Percentiles rank a stretch among this genome's conserved stretches.
These are phyloP conservation scores for Melanotaenia nigrans DNA, from an alignment of 2,797 vertebrate genomes.

Conservation along the genomic window DNA sequence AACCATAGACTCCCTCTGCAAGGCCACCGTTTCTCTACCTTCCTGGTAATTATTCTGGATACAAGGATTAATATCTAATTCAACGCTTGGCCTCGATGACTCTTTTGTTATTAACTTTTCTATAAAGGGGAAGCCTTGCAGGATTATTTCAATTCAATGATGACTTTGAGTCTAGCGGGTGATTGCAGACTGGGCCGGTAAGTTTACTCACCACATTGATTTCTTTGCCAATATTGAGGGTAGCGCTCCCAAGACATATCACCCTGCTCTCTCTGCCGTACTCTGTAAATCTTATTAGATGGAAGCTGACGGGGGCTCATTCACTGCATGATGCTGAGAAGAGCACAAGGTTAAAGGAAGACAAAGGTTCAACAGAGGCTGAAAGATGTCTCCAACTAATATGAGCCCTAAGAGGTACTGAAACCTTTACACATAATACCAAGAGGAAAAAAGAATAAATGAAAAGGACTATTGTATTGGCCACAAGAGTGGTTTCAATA, in stretches of 20 bases:
- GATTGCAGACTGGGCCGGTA: conserved; percentile 83
- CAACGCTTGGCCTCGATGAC: conserved; percentile 75
- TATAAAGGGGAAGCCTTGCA: conserved; percentile 75
- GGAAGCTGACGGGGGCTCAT: conserved; percentile 50
- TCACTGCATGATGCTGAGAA: conserved; percentile 36
- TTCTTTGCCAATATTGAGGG: conserved; percentile 88
- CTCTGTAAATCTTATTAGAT: conserved; percentile 74
- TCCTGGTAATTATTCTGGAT: conserved; percentile 88
- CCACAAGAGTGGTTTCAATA: too few relatives aligned
- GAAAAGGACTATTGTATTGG: too few relatives aligned
- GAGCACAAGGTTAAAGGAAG: conserved; percentile 65
- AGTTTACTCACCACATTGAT: conserved; percentile 92
- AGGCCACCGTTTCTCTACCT: conserved; percentile 73
- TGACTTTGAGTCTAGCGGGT: conserved; percentile 84
- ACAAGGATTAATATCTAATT: conserved; percentile 89
- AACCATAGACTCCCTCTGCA: conserved; percentile 44
- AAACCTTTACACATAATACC: too few relatives aligned
- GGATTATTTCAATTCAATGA: conserved; percentile 89
- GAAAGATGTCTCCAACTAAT: conserved; percentile 39
- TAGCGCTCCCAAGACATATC: conserved; percentile 85
- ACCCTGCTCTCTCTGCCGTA: conserved; percentile 64
- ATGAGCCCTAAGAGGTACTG: conserved; percentile 1
- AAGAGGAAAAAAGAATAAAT: too few relatives aligned
- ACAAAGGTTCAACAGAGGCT: conserved; percentile 49
- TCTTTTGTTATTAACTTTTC: conserved; percentile 87